phyloP scores from a whole-genome alignment of 2,797 vertebrate genomes.

The Thunnus albacares region DNA sequence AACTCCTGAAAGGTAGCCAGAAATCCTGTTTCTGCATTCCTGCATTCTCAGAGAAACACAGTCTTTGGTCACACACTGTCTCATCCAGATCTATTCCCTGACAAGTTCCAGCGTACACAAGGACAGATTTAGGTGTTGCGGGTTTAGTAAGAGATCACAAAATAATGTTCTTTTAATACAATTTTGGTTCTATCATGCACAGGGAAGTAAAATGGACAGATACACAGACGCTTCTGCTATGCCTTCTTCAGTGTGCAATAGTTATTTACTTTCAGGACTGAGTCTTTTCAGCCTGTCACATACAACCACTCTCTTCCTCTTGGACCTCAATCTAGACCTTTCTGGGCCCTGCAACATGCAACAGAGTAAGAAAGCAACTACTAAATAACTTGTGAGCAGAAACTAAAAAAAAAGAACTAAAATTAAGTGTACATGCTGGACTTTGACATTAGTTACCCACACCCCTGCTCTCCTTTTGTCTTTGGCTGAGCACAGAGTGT shows the following conservation, averaged over 20 bases:
- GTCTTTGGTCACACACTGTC: too few species aligned
- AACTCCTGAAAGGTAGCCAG: too few species aligned
- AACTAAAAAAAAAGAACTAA: neutral
- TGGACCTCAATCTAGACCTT: neutral
- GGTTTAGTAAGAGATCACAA: too few species aligned
- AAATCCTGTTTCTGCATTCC: too few species aligned
- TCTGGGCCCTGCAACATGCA: too few species aligned
- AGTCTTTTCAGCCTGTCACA: slow-evolving; percentile 2
- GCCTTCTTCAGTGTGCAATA: neutral
- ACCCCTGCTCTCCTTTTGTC: neutral
- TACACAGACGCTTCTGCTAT: neutral
- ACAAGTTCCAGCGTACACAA: too few species aligned
- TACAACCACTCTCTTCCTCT: neutral
- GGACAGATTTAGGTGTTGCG: too few species aligned
- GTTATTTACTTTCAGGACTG: neutral
- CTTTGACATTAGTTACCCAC: neutral
- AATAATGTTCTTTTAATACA: neutral
- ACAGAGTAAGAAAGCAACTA: neutral
- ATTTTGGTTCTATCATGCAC: neutral
- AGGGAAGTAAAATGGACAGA: neutral
- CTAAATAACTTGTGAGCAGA: neutral
- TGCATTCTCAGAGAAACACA: too few species aligned
- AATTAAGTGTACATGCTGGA: neutral
- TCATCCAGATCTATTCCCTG: too few species aligned
- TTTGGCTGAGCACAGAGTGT: neutral